These are phyloP conservation scores for Mimachlamys varia DNA, from an alignment of 2,888 invertebrate genomes.

Conservation along the genomic window DNA sequence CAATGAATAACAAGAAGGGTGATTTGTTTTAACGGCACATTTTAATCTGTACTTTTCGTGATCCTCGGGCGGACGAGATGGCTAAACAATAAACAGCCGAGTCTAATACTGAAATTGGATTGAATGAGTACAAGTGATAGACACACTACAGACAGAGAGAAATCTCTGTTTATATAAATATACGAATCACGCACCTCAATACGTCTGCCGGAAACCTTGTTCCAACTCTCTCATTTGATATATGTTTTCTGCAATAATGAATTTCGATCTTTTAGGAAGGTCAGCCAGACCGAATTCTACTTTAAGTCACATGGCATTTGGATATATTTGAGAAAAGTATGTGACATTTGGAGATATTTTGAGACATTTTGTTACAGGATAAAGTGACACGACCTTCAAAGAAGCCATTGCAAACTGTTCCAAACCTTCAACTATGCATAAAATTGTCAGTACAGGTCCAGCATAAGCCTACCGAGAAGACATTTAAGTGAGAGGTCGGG, in stretches of 20 bases:
- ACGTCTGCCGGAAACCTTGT: not conserved
- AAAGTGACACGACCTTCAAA: constrained; percentile 18
- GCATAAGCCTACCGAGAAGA: not conserved
- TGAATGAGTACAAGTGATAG: no score
- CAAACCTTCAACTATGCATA: not conserved
- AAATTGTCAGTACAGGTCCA: not conserved
- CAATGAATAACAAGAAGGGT: no score
- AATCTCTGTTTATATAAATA: no score
- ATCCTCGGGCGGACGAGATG: no score
- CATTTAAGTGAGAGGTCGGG: not conserved
- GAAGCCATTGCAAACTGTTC: not conserved
- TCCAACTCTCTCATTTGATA: not conserved
- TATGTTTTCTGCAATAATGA: not conserved
- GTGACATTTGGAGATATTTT: not conserved
- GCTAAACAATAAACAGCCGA: no score
- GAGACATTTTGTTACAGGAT: constrained; percentile 6
- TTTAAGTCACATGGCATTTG: not conserved
- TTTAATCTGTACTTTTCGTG: no score
- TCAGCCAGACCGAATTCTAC: not conserved
- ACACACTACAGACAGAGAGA: no score
- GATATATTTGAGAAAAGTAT: not conserved
- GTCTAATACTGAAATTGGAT: no score
- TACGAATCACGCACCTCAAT: not conserved
- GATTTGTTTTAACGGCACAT: no score
- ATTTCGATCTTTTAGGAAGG: not conserved